Evolutionary conservation across 2,113 vertebrate genomes (phyloP).

Genomic region (Alces alces): DNA sequence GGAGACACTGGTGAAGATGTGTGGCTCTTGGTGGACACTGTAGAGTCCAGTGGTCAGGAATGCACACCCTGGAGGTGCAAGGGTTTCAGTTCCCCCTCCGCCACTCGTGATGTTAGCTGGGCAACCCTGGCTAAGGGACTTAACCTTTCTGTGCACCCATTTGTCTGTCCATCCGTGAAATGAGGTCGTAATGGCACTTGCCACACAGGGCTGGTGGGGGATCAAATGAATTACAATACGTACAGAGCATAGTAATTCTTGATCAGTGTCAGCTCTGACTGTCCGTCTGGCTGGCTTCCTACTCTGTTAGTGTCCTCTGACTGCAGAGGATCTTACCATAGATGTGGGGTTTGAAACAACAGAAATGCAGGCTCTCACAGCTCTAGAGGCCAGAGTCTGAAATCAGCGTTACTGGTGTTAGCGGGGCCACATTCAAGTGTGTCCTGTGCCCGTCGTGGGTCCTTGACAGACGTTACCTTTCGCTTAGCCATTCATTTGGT

Average conservation of each 20-base stretch:
- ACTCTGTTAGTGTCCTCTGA: not conserved
- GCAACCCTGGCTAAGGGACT: not conserved
- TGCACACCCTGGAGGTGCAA: not conserved
- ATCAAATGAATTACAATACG: not conserved
- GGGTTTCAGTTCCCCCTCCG: no score
- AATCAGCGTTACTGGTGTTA: not conserved
- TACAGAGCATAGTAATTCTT: not conserved
- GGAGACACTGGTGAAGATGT: not conserved
- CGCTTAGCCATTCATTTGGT: not conserved
- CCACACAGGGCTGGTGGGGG: not conserved
- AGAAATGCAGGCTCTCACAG: not conserved
- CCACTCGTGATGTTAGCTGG: not conserved
- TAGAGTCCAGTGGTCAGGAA: not conserved
- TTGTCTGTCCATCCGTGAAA: not conserved
- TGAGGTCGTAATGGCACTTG: not conserved
- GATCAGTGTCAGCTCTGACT: no score
- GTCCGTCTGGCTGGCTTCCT: not conserved
- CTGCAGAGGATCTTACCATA: not conserved
- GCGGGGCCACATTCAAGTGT: not conserved
- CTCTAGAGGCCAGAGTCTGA: not conserved
- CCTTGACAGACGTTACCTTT: not conserved
- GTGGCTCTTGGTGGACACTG: not conserved
- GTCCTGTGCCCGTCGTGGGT: not conserved
- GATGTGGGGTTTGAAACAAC: not conserved
- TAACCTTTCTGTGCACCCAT: not conserved